Evolutionary conservation across 2,888 invertebrate species (phyloP), one percentile per base, ranked within the genome.

Genomic region (Tachystola acroxantha): DNA sequence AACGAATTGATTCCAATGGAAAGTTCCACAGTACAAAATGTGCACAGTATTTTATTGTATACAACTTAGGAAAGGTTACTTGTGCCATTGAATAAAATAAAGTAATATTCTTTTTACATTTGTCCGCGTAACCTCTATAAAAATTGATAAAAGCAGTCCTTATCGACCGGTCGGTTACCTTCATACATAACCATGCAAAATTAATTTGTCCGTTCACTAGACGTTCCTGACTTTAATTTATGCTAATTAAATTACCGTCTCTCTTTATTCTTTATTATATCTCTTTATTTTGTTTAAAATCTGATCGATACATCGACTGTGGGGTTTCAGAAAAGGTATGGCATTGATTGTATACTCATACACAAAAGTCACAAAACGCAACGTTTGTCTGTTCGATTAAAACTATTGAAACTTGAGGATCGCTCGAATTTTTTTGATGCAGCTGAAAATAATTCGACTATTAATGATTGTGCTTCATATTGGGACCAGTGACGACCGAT

Each of bases 121-220:
- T 9, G 9, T 11, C 24, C 22, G 22, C 2, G 1, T 32, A 32
- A 32, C 32, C 32, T 32, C 10, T 32, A 12, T 10, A 7, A 31
- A 29, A 9, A 24, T 24, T 32, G 32, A 22, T 24, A 22, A 32
- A 31, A 22, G 24, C n/a, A 10, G 6, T 14, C n/a, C 12, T 32
- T 32, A 32, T 32, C 32, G 13, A 20, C 32, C 32, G 22, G 12
- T 22, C 32, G 22, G 24, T 22, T 32, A 12, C 22, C 22, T 32
- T 16, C 29, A 16, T 30, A 30, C 16, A 16, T 30, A 16, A 16
- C 32, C 32, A 32, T 13, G 22, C 24, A 32, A 32, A 22, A 32
- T 32, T 32, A 9, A 14, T 32, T 22, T 30, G n/a, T 14, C 6
- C 29, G 5, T n/a, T 4, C 29, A 30, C 1, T 2, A 16, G 22